Conservation (phyloP, 1,140 invertebrate species). For the Asobara japonica region DNA sequence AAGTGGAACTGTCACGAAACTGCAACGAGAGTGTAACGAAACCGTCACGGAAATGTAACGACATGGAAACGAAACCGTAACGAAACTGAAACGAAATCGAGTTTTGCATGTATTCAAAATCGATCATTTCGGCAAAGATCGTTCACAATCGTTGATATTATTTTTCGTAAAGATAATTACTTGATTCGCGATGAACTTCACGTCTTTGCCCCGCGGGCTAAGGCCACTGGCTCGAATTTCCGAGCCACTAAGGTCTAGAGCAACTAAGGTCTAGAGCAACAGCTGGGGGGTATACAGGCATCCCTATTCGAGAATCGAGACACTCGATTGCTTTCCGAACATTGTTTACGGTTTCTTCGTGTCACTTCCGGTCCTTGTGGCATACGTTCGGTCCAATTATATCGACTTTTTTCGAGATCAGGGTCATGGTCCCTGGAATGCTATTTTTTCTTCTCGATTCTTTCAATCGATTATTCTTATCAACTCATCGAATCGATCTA, state of each 20-base stretch:
- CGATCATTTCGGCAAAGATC: no score
- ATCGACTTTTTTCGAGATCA: conserved; percentile 40
- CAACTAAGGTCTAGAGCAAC: conserved; percentile 61
- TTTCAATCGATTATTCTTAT: no score
- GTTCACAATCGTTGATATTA: no score
- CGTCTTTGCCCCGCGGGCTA: conserved; percentile 56
- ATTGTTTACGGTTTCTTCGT: conserved; percentile 34
- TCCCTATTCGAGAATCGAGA: neutral
- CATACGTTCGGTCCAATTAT: conserved; percentile 43
- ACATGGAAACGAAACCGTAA: no score
- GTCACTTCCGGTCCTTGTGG: conserved; percentile 39
- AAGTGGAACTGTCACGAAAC: no score
- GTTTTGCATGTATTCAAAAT: no score
- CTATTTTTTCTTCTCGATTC: conserved; percentile 28
- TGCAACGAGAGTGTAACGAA: no score
- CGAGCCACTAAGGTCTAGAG: conserved; percentile 62
- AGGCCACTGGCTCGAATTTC: conserved; percentile 63
- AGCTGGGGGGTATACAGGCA: conserved; percentile 48
- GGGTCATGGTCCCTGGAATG: conserved; percentile 28
- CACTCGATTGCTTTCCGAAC: conserved; percentile 31
- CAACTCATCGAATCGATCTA: no score
- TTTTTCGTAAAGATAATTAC: conserved; percentile 35
- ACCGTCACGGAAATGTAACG: no score
- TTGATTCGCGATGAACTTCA: conserved; percentile 60
- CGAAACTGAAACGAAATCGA: no score